Base-by-base conservation (phyloP, 1,140 invertebrate genomes). In the Bombus affinis region DNA sequence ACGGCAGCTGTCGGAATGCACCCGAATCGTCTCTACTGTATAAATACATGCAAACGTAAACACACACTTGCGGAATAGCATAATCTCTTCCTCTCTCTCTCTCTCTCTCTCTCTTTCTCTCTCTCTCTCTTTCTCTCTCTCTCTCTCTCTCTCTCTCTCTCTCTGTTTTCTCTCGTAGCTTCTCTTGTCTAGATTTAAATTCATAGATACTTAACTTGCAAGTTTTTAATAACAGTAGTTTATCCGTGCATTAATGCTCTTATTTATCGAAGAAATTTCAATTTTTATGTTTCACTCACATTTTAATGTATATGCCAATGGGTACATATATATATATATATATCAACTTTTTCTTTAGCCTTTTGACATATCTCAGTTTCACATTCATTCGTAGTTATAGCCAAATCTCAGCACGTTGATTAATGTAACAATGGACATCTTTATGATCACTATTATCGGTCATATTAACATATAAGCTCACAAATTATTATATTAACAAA, bases 1-100 rank as follows among this genome's bases (percentile, higher is more conserved):
- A 91, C 89, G 86, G 81, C 81, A 85, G 44, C 68, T 65, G 76
- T 62, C 44, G 81, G 81, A 83, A 83, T 83, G 81, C 81, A 42
- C 44, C 44, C 59, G 81, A 76, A 37, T 73, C 81, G 53, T 83
- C 73, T 83, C 81, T 12, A 39, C 42, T 35, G 28, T 76, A 66
- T 75, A 83, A 83, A 66, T 62, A 76, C 73, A 66, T 66, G 37
- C 37, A 75, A 39, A 35, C 71, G 32, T 53, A 70, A 70, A 76
- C 53, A 32, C 35, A 82, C 39, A 65, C 53, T 8, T 32, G 22
- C 53, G 28, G 53, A 37, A 65, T 35, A 32, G 57, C 71, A 37
- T 65, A 65, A 32, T 35, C 47, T 53, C 47, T 53, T 1, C 0
- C 62, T 13, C 47, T 53, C 47, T 15, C 62, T 65, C 3, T 62